Evolutionary conservation across 2,888 invertebrate species (phyloP).

Genomic region (Corbicula japonica): DNA sequence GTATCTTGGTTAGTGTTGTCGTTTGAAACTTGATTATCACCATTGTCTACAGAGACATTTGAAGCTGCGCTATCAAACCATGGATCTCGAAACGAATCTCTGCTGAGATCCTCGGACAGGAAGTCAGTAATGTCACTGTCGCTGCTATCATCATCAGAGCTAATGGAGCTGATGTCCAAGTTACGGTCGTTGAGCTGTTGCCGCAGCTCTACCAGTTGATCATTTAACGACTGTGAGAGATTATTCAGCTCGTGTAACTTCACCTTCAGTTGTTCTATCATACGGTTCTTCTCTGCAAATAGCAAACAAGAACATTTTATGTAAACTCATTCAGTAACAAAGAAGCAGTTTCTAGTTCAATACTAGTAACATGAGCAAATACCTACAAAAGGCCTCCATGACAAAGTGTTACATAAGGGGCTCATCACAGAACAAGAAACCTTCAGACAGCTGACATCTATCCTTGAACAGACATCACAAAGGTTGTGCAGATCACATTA

Average conservation of each 20-base stretch:
- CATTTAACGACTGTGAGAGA: conserved; percentile 68
- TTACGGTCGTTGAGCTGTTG: conserved; percentile 58
- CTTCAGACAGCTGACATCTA: too few relatives aligned
- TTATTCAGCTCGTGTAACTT: conserved; percentile 71
- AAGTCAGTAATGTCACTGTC: conserved; percentile 53
- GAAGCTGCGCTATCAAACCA: conserved; percentile 39
- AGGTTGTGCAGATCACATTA: too few relatives aligned
- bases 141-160: conserved; percentile 36
- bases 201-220: conserved; percentile 71
- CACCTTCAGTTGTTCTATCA: conserved; percentile 71
- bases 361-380: too few relatives aligned
- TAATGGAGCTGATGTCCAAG: conserved; percentile 20
- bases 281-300: conserved; percentile 72
- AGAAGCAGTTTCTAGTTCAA: too few relatives aligned
- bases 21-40: conserved; percentile 20
- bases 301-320: background rate
- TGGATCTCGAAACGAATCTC: conserved; percentile 51
- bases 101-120: conserved; percentile 50
- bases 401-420: too few relatives aligned
- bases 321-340: too few relatives aligned
- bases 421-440: too few relatives aligned
- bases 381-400: too few relatives aligned
- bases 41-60: conserved; percentile 29
- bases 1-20: conserved; percentile 16
- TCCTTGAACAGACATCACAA: too few relatives aligned